These are phyloP conservation scores for Nasonia oneida DNA, from an alignment of 2,888 invertebrate genomes.

Conservation along the genomic window DNA sequence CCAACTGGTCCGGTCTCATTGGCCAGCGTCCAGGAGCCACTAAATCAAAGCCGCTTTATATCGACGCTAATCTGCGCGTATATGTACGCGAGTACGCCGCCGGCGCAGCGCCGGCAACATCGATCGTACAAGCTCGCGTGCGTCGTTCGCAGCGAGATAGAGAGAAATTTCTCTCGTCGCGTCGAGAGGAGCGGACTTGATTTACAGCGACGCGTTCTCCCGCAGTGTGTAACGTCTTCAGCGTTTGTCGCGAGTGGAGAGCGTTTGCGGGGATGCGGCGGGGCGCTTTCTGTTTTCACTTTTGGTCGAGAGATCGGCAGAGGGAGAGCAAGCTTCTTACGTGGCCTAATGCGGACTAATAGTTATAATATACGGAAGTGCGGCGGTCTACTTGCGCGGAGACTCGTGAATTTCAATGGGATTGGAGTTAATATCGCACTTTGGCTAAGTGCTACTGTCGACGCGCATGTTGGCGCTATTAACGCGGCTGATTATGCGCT, in stretches of 20 bases:
- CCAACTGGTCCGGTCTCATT: not conserved
- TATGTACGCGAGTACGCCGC: not conserved
- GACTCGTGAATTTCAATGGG: not conserved
- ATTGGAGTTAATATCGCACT: not conserved
- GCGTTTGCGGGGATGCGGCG: not conserved
- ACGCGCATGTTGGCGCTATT: not conserved
- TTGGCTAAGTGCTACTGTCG: not conserved
- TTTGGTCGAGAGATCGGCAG: not conserved
- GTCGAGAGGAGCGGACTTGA: not conserved
- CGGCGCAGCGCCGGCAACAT: not conserved
- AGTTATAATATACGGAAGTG: not conserved
- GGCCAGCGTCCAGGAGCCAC: conserved; percentile 37
- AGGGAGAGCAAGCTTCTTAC: not conserved
- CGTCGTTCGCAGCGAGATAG: not conserved
- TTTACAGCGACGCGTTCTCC: not conserved
- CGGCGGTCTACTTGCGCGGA: not conserved
- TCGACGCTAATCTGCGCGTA: conserved; percentile 26
- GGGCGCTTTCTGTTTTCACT: conserved; percentile 19
- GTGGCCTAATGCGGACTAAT: not conserved
- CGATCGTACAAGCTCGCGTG: conserved; percentile 42
- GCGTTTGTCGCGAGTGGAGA: not conserved
- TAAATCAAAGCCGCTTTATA: conserved; percentile 48
- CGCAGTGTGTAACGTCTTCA: conserved; percentile 6
- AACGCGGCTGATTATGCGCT: not conserved
- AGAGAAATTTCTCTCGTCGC: not conserved